These are phyloP conservation scores for Psettodes erumei DNA, from an alignment of 2,113 vertebrate species.

Conservation along the genomic window DNA sequence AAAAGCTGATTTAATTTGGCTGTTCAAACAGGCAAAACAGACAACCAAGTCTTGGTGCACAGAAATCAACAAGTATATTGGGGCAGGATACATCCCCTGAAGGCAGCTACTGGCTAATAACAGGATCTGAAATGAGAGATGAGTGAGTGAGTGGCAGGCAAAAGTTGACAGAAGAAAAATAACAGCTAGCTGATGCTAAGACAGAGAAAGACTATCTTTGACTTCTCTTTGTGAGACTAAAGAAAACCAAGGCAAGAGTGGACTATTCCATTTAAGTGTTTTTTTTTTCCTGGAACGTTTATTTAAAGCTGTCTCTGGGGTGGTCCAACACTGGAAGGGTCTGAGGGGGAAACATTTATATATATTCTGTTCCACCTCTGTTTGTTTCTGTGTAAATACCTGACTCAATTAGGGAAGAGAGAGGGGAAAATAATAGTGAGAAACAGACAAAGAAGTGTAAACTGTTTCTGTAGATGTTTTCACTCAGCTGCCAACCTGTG, in stretches of 20 bases:
- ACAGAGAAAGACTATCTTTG: not conserved
- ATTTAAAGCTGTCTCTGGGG: conserved; percentile 45
- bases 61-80: not conserved
- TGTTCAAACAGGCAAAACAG: not conserved
- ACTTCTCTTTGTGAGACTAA: conserved; percentile 11
- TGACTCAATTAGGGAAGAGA: conserved; percentile 35
- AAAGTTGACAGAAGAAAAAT: not conserved
- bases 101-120: not conserved
- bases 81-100: not conserved
- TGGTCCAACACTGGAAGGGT: conserved; percentile 37
- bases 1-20: too few species aligned
- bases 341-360: not conserved
- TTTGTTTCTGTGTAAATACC: conserved; percentile 54
- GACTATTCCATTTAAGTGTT: not conserved
- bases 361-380: not conserved
- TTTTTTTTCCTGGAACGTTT: conserved; percentile 41
- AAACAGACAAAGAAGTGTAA: conserved; percentile 26
- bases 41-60: too few species aligned
- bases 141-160: not conserved
- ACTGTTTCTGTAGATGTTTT: conserved; percentile 41
- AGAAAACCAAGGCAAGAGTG: not conserved
- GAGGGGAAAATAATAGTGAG: not conserved
- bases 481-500: conserved; percentile 19
- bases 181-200: not conserved
- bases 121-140: not conserved